These are phyloP conservation scores for Nomada ruficornis DNA, from an alignment of 2,888 invertebrate species.

Conservation along the genomic window DNA sequence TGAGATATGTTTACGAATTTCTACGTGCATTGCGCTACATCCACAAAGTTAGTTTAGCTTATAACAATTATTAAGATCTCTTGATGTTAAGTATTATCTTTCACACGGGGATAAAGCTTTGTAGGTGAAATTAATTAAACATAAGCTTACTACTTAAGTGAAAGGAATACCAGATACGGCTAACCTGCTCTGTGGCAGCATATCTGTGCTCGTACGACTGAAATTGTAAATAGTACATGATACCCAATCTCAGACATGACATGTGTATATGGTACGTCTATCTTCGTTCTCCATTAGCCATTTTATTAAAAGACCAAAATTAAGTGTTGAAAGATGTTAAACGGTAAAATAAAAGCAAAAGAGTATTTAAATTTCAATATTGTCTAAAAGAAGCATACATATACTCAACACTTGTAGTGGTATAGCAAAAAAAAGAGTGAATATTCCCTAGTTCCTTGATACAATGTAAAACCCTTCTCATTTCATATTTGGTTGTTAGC, in stretches of 20 bases:
- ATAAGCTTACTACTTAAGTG: slow-evolving; percentile 65
- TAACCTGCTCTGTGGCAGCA: slow-evolving; percentile 58
- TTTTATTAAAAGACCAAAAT: slow-evolving; percentile 72
- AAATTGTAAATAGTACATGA: slow-evolving; percentile 74
- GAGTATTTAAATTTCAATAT: slow-evolving; percentile 71
- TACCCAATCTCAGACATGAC: slow-evolving; percentile 62
- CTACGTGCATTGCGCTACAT: slow-evolving; percentile 68
- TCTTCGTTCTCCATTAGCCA: slow-evolving; percentile 67
- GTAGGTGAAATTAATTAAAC: slow-evolving; percentile 53
- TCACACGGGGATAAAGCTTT: slow-evolving; percentile 60
- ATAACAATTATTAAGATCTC: slow-evolving; percentile 69
- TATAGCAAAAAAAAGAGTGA: slow-evolving; percentile 60
- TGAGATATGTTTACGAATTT: slow-evolving; percentile 37
- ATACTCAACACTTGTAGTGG: slow-evolving; percentile 70
- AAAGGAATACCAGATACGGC: slow-evolving; percentile 63
- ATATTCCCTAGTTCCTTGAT: slow-evolving; percentile 68
- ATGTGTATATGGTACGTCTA: slow-evolving; percentile 66
- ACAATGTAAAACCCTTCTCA: slow-evolving; percentile 55
- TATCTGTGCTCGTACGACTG: slow-evolving; percentile 72
- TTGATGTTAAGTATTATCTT: slow-evolving; percentile 64
- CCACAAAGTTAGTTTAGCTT: slow-evolving; percentile 70
- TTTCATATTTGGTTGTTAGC: slow-evolving; percentile 63
- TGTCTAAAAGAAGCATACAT: slow-evolving; percentile 62
- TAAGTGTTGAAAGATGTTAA: slow-evolving; percentile 68
- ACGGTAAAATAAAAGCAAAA: slow-evolving; percentile 65